Evolutionary conservation across 2,888 invertebrate genomes (phyloP), one percentile per base, ranked within the genome.

Genomic region (Lacanobia oleracea): DNA sequence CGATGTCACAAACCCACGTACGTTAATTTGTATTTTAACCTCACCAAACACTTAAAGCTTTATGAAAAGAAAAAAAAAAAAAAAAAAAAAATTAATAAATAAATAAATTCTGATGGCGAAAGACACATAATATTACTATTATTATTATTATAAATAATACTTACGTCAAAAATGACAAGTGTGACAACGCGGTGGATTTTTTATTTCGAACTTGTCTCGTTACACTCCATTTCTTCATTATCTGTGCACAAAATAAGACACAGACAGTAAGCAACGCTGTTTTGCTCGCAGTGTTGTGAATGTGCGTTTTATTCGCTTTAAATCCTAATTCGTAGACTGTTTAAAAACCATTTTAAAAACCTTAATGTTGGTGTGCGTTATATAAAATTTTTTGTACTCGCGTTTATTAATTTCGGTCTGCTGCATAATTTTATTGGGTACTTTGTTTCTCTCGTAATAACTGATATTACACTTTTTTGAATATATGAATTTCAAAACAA

Each of bases 351-450:
- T 64, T 74, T 65, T 68, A 53, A 62, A 72, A 56, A 23, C 48
- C 45, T 59, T 64, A 45, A 56, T 51, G 33, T 48, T 45, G 14
- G 50, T 33, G 18, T 79, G 45, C 45, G 60, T 74, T 48, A 64
- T 67, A 79, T 79, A 43, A 74, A 64, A 75, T 45, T 79, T 62
- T 64, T 75, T 59, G 45, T 64, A 23, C 50, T 18, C n/a, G 18
- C 66, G 33, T 43, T 59, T 73, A 79, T 77, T 77, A 77, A 59
- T 79, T 79, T 79, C 48, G 16, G 59, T 67, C 59, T 70, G 69
- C 53, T 76, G 70, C 57, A 79, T 65, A 76, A 54, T 64, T 67
- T 70, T 45, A 63, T 64, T 57, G 45, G 45, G 70, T 27, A 70
- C 77, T 75, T 77, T 71, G 56, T 62, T 71, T 62, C 57, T 51